phyloP scores from a whole-genome alignment of 2,888 invertebrate genomes.

The Pediacus dermestoides region DNA sequence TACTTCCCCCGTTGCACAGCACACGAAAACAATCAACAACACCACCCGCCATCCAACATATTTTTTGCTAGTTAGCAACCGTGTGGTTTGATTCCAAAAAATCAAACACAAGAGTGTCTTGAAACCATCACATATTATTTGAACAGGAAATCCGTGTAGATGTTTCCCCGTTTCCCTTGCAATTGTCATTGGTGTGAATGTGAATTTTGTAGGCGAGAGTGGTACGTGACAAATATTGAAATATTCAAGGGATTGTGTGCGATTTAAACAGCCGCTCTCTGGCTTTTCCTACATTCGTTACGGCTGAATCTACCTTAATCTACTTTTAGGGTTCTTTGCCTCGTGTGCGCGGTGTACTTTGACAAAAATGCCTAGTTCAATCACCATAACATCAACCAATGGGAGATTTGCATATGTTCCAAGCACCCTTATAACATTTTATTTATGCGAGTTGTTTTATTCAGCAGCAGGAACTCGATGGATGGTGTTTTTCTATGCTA shows the following conservation, averaged over 20 bases:
- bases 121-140: too few relatives aligned
- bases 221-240: slow-evolving; percentile 18
- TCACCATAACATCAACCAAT: slow-evolving; percentile 10
- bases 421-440: slow-evolving; percentile 3
- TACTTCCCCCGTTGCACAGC: too few relatives aligned
- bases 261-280: slow-evolving; percentile 14
- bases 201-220: slow-evolving; percentile 3
- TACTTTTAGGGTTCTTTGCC: slow-evolving; percentile 16
- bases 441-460: slow-evolving; percentile 3
- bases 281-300: slow-evolving; percentile 13
- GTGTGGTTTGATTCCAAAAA: too few relatives aligned
- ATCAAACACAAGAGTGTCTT: too few relatives aligned
- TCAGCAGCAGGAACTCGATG: too few relatives aligned
- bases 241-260: slow-evolving; percentile 14
- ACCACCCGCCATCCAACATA: too few relatives aligned
- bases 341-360: slow-evolving; percentile 17
- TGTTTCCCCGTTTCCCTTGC: too few relatives aligned
- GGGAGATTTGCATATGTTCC: slow-evolving; percentile 4
- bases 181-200: too few relatives aligned
- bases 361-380: slow-evolving; percentile 13
- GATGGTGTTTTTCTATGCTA: too few relatives aligned
- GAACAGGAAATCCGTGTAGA: too few relatives aligned
- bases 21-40: too few relatives aligned
- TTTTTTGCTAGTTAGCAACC: too few relatives aligned
- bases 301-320: slow-evolving; percentile 15